A percentile compares a stretch with the other conserved stretches of the same genome.
Evolutionary conservation across 1,140 invertebrate genomes (phyloP).

Genomic region (Rhizoglyphus robini): DNA sequence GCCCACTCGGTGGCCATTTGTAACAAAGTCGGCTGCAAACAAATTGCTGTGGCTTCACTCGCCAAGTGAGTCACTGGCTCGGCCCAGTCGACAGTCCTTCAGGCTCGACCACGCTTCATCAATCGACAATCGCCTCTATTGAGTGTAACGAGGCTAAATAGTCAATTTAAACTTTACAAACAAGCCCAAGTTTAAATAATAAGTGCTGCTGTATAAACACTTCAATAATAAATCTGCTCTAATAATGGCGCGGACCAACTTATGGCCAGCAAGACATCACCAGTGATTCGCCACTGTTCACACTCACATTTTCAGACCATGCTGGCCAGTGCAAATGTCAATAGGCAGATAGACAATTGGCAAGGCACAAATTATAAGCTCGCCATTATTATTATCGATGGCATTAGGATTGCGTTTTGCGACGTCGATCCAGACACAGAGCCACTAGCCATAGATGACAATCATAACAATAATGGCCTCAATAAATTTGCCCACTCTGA

Average conservation of each 20-base stretch:
- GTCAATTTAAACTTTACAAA: slow-evolving; percentile 10
- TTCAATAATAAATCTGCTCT: slow-evolving; percentile 1
- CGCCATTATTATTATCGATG: slow-evolving; percentile 13
- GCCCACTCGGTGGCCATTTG: not conserved
- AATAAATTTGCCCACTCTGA: not conserved
- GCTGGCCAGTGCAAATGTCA: slow-evolving; percentile 9
- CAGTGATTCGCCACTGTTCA: too few species aligned
- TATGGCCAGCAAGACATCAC: too few species aligned
- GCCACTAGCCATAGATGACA: not conserved
- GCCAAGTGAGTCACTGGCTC: too few species aligned
- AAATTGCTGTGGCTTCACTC: slow-evolving; percentile 1
- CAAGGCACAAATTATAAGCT: slow-evolving; percentile 13
- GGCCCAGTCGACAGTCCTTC: too few species aligned
- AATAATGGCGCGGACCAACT: too few species aligned
- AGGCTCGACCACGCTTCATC: not conserved
- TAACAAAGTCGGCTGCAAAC: not conserved
- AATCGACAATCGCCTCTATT: not conserved
- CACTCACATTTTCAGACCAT: too few species aligned
- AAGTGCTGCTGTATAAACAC: not conserved
- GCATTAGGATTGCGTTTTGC: not conserved
- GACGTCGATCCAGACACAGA: not conserved
- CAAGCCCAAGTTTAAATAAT: not conserved
- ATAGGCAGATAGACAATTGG: slow-evolving; percentile 7
- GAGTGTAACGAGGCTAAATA: not conserved
- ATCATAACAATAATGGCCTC: not conserved